Evolutionary conservation across 35 echinoderm and acorn worm species (phyloP), one percentile per base, ranked within the genome.

Genomic region (Nesometra sesokonis): DNA sequence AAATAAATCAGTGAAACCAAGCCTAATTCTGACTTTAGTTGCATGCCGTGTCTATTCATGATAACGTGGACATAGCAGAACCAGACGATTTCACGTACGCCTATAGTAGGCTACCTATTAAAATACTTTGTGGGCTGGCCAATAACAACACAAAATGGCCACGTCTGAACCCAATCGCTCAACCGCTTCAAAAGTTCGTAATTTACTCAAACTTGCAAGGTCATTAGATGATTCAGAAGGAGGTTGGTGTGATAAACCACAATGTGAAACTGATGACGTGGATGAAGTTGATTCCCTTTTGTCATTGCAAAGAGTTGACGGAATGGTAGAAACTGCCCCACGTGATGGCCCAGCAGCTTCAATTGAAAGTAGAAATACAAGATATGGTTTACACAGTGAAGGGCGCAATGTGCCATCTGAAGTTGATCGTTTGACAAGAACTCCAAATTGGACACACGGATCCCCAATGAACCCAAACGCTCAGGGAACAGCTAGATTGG

Each of bases 401-500:
- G 52, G 23, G 23, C 52, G 52, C 9, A 67, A 67, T 67, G 2
- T 67, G 23, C 23, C 52, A 2, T 17, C 77, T 31, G 92, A 93
- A 76, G 17, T 47, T 21, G 35, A 78, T 77, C 85, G 92, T 29
- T 47, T 87, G 34, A 2, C 80, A 46, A 93, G 88, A 13, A 90
- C 87, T 79, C 33, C 46, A 35, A 78, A 82, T 11, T 99, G 92
- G 92, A 92, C 96, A 34, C 33, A 87, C 21, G 35, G 34, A 37
- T 76, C 82, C 15, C 96, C 96, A 32, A 81, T 99, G 3, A 39
- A 88, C 30, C 32, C 90, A 78, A n/a, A 27, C 77, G 36, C 40
- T 33, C 84, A 94, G 30, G 96, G 93, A 27, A 91, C 85, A 84
- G 96, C 96, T 31, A 93, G 96, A 23, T 94, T 99, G 52, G 92